A percentile compares a stretch with the other conserved stretches of the same genome.
Conservation (phyloP, 2,888 invertebrate genomes). For the Diploptera punctata region DNA sequence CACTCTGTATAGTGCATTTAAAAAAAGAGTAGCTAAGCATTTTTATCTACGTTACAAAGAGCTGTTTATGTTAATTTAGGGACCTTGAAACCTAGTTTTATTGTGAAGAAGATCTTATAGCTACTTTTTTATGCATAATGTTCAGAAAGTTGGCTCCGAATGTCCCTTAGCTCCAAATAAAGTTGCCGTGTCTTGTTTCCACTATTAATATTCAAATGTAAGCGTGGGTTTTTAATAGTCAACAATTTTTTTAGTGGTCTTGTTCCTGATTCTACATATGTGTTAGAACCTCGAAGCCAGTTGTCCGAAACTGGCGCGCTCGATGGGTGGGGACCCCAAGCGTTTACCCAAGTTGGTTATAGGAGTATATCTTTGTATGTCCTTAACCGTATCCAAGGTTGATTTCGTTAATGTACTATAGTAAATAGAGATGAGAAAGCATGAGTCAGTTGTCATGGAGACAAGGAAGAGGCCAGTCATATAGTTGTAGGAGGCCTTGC, state of each 20-base stretch:
- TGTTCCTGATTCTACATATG: neutral
- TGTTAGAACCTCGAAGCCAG: neutral
- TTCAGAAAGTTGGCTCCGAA: too few relatives aligned
- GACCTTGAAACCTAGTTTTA: too few relatives aligned
- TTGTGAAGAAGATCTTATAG: too few relatives aligned
- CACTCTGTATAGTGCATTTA: too few relatives aligned
- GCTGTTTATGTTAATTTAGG: too few relatives aligned
- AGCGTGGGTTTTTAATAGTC: conserved; percentile 3
- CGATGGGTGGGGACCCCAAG: conserved; percentile 8
- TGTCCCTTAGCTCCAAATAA: too few relatives aligned
- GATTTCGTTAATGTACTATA: neutral
- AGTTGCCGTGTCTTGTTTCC: too few relatives aligned
- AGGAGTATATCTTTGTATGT: neutral
- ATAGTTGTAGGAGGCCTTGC: too few relatives aligned
- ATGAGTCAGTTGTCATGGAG: neutral
- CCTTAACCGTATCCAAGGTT: conserved; percentile 20
- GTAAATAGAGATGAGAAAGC: neutral
- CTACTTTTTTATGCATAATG: too few relatives aligned
- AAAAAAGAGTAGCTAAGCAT: too few relatives aligned
- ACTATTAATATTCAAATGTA: neutral
- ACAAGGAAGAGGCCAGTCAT: conserved; percentile 6
- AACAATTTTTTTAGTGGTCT: neutral
- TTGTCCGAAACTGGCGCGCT: conserved; percentile 1
- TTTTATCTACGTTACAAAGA: too few relatives aligned
- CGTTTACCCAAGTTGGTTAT: conserved; percentile 19